These are phyloP conservation scores for Malthinus flaveolus DNA, from an alignment of 2,888 invertebrate species.

Conservation along the genomic window DNA sequence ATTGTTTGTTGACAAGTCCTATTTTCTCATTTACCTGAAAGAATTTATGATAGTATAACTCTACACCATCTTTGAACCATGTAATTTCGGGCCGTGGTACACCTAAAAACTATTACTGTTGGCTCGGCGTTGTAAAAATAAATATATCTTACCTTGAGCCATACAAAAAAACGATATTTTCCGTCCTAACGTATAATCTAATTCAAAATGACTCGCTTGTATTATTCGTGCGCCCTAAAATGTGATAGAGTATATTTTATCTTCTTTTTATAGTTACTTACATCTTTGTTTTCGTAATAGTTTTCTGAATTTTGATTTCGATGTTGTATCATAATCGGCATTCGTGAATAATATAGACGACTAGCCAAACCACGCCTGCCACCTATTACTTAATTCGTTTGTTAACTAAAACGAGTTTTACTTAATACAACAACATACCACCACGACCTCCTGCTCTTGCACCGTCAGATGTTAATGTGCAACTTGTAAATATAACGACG, in stretches of 20 bases:
- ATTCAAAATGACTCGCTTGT: slow-evolving; percentile 71
- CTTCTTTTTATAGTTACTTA: slow-evolving; percentile 48
- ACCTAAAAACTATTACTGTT: slow-evolving; percentile 46
- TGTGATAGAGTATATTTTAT: not conserved
- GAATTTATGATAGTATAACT: slow-evolving; percentile 71
- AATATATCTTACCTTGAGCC: slow-evolving; percentile 58
- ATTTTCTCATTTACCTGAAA: slow-evolving; percentile 59
- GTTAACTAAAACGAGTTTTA: not conserved
- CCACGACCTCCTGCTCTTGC: slow-evolving; percentile 28
- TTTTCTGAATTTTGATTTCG: slow-evolving; percentile 61
- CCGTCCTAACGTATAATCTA: slow-evolving; percentile 73
- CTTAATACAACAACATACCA: slow-evolving; percentile 6
- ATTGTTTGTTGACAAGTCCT: too few relatives aligned
- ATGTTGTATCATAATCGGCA: slow-evolving; percentile 62
- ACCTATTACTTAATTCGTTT: slow-evolving; percentile 24
- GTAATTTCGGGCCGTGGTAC: slow-evolving; percentile 73
- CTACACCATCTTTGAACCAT: slow-evolving; percentile 78
- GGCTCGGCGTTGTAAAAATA: not conserved
- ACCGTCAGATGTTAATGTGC: slow-evolving; percentile 10
- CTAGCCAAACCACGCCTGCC: slow-evolving; percentile 50
- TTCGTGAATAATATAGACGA: slow-evolving; percentile 56
- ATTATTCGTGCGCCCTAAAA: slow-evolving; percentile 71
- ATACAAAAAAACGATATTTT: slow-evolving; percentile 78
- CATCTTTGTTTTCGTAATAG: slow-evolving; percentile 69
- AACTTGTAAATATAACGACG: slow-evolving; percentile 15